Evolutionary conservation across 2,113 vertebrate species (phyloP).

Genomic region (Labrus mixtus): DNA sequence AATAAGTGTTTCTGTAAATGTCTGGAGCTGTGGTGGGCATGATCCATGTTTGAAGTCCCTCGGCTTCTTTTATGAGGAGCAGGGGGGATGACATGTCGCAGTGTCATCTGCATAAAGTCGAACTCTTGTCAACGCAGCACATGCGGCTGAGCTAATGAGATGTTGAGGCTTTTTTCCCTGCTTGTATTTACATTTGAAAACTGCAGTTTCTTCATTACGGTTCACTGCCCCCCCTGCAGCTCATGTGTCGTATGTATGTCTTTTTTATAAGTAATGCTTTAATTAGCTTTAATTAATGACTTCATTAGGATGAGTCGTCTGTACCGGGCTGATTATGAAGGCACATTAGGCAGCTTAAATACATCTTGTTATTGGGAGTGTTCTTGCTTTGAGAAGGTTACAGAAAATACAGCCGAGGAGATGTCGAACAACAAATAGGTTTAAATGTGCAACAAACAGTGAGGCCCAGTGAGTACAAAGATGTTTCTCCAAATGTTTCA

Average conservation of each 20-base stretch:
- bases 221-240: background rate
- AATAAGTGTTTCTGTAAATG: conserved; percentile 28
- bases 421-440: conserved; percentile 6
- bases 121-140: conserved; percentile 33
- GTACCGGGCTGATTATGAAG: conserved; percentile 28
- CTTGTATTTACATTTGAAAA: conserved; percentile 6
- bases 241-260: background rate
- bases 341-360: conserved; percentile 33
- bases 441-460: no score
- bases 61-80: conserved; percentile 6
- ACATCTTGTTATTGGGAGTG: conserved; percentile 36
- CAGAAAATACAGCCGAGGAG: background rate
- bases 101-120: conserved; percentile 20
- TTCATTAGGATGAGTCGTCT: conserved; percentile 45
- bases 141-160: background rate
- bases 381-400: conserved; percentile 37
- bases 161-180: background rate
- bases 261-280: conserved; percentile 41
- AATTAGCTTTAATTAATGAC: conserved; percentile 58
- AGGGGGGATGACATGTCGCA: conserved; percentile 33
- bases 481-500: no score
- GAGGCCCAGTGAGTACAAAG: no score
- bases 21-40: conserved; percentile 27
- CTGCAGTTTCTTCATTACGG: background rate
- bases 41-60: conserved; percentile 65